A percentile compares a stretch with the other conserved stretches of the same genome.
phyloP scores from a whole-genome alignment of 2,888 invertebrate genomes.

The Drosophila pseudotalamancana region DNA sequence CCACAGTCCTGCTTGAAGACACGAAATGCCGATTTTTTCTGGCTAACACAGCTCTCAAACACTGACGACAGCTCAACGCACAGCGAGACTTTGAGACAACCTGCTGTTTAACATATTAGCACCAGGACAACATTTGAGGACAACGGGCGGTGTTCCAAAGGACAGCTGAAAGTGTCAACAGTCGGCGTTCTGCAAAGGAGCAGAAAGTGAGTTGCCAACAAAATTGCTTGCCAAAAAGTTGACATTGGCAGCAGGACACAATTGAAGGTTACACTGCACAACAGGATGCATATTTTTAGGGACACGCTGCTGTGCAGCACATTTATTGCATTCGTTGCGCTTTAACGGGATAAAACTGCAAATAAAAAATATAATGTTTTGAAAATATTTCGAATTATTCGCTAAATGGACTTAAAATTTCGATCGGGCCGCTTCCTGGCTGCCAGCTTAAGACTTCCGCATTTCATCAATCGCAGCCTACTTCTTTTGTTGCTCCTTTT shows the following conservation, averaged over 20 bases:
- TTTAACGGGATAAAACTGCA: background rate
- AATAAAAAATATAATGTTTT: background rate
- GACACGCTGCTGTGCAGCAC: slow-evolving; percentile 41
- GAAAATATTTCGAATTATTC: slow-evolving; percentile 34
- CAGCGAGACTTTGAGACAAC: slow-evolving; percentile 37
- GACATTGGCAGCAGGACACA: slow-evolving; percentile 21
- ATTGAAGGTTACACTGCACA: background rate
- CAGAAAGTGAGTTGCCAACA: slow-evolving; percentile 32
- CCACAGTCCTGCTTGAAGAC: slow-evolving; percentile 39
- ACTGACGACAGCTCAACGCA: slow-evolving; percentile 46
- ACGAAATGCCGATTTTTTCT: slow-evolving; percentile 16
- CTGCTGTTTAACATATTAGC: slow-evolving; percentile 80
- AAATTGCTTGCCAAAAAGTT: slow-evolving; percentile 40
- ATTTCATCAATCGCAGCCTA: slow-evolving; percentile 23
- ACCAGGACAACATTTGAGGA: slow-evolving; percentile 56
- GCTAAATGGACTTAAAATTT: slow-evolving; percentile 49
- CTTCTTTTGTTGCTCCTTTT: slow-evolving; percentile 33
- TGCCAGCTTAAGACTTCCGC: slow-evolving; percentile 41
- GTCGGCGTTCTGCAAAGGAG: slow-evolving; percentile 44
- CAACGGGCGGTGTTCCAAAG: slow-evolving; percentile 44
- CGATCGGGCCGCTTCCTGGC: slow-evolving; percentile 12
- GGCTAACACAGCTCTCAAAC: slow-evolving; percentile 17
- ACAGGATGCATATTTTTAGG: slow-evolving; percentile 16
- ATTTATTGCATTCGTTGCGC: slow-evolving; percentile 54
- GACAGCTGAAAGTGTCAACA: slow-evolving; percentile 77